A percentile compares a stretch with the other conserved stretches of the same genome.
phyloP scores from a whole-genome alignment of 2,888 invertebrate genomes.

The Alcis repandata region DNA sequence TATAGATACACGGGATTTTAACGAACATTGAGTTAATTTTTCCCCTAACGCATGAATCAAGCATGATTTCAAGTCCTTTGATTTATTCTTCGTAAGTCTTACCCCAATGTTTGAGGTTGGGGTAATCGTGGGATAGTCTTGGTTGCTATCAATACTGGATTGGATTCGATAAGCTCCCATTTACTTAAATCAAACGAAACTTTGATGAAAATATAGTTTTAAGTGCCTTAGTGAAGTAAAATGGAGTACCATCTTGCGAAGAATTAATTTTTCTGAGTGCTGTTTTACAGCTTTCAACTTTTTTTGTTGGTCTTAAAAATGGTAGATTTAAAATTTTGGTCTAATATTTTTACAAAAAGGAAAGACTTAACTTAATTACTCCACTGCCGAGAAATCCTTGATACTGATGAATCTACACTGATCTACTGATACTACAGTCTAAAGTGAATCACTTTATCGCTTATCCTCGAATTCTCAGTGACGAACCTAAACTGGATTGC shows the following conservation, averaged over 20 bases:
- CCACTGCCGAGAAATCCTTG: too few species aligned
- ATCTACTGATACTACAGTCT: too few species aligned
- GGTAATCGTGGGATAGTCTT: conserved; percentile 33
- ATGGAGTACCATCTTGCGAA: conserved; percentile 1
- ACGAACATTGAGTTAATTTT: too few species aligned
- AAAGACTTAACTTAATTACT: too few species aligned
- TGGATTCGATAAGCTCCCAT: conserved; percentile 31
- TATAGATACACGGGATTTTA: too few species aligned
- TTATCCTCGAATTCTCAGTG: too few species aligned
- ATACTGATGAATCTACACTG: too few species aligned
- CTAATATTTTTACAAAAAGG: too few species aligned
- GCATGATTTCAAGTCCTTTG: background rate
- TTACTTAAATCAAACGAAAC: conserved; percentile 23
- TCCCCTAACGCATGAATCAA: too few species aligned
- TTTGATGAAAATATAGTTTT: conserved; percentile 13
- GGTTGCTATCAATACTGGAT: conserved; percentile 36
- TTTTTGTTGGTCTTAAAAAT: background rate
- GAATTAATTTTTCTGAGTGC: conserved; percentile 1
- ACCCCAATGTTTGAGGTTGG: conserved; percentile 29
- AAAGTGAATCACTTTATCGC: too few species aligned
- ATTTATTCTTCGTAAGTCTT: conserved; percentile 2
- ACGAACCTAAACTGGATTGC: too few species aligned
- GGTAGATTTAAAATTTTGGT: too few species aligned
- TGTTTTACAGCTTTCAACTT: background rate
- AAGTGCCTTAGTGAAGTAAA: conserved; percentile 1